These are phyloP conservation scores for Sinohyriopsis cumingii DNA, from an alignment of 2,888 invertebrate genomes.

Conservation along the genomic window DNA sequence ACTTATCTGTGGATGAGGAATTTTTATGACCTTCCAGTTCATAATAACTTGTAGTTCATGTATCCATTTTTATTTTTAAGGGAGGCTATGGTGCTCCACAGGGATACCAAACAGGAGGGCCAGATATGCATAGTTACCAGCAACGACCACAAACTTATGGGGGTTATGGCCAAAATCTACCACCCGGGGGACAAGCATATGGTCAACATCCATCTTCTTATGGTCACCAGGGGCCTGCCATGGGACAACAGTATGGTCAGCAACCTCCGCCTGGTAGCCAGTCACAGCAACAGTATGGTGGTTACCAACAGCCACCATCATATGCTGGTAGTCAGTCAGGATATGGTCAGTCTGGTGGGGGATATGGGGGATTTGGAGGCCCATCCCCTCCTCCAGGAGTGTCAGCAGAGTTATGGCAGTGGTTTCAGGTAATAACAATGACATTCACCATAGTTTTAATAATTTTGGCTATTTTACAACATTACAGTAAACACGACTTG, in stretches of 20 bases:
- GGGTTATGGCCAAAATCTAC: neutral
- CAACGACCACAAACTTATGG: slow-evolving; percentile 17
- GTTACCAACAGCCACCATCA: slow-evolving; percentile 19
- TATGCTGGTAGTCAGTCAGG: slow-evolving; percentile 23
- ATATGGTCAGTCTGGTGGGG: slow-evolving; percentile 33
- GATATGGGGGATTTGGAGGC: slow-evolving; percentile 40
- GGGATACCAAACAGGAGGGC: slow-evolving; percentile 7
- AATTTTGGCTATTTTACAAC: too few species aligned
- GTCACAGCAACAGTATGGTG: slow-evolving; percentile 31
- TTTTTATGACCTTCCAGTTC: neutral
- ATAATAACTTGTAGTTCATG: neutral
- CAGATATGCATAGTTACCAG: slow-evolving; percentile 21
- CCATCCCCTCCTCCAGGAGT: slow-evolving; percentile 62
- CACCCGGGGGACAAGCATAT: neutral
- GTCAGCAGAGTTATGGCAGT: slow-evolving; percentile 66
- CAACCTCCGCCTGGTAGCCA: slow-evolving; percentile 28
- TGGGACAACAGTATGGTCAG: slow-evolving; percentile 18
- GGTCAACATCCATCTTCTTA: slow-evolving; percentile 3
- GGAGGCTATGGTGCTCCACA: slow-evolving; percentile 47
- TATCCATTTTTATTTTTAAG: slow-evolving; percentile 9
- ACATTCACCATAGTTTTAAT: neutral
- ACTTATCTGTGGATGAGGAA: too few species aligned
- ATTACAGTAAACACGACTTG: too few species aligned
- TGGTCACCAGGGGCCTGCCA: slow-evolving; percentile 1
- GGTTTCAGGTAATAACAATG: slow-evolving; percentile 64